phyloP scores from a whole-genome alignment of 2,888 invertebrate species.

The Chrysomela aeneicollis region DNA sequence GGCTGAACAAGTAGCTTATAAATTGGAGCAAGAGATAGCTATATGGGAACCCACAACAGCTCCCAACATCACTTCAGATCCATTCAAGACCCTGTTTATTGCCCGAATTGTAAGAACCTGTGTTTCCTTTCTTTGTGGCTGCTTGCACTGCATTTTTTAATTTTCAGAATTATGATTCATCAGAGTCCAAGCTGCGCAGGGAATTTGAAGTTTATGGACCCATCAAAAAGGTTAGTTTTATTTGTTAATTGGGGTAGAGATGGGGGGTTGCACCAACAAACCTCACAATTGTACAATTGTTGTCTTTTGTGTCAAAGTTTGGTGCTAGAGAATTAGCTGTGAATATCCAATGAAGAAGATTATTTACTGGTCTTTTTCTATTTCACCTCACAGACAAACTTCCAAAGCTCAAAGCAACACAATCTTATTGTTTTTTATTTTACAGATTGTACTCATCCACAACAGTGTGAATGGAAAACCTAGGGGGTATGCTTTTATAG shows the following conservation, averaged over 20 bases:
- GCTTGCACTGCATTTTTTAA: slow-evolving; percentile 27
- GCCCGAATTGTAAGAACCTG: slow-evolving; percentile 86
- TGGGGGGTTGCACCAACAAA: slow-evolving; percentile 28
- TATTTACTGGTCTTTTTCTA: slow-evolving; percentile 30
- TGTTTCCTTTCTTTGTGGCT: not conserved
- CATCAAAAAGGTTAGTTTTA: slow-evolving; percentile 84
- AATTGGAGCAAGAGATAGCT: slow-evolving; percentile 97
- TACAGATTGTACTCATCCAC: slow-evolving; percentile 87
- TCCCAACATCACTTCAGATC: slow-evolving; percentile 84
- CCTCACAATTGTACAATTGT: slow-evolving; percentile 28
- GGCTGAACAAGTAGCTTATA: slow-evolving; percentile 96
- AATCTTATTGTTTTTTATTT: no score
- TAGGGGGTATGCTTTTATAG: slow-evolving; percentile 98
- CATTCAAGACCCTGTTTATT: slow-evolving; percentile 96
- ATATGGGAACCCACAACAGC: slow-evolving; percentile 92
- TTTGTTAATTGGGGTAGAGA: not conserved
- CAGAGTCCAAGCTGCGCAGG: slow-evolving; percentile 94
- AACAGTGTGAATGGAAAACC: slow-evolving; percentile 91
- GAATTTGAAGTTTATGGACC: slow-evolving; percentile 99
- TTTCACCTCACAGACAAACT: slow-evolving; percentile 37
- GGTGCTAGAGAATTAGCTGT: slow-evolving; percentile 35
- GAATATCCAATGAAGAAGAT: slow-evolving; percentile 37
- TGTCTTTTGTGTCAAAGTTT: slow-evolving; percentile 33
- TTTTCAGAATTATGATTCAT: slow-evolving; percentile 96
- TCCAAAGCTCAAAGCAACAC: no score